Evolutionary conservation across 2,888 invertebrate genomes (phyloP).

Genomic region (Brachypalpus laphriformis): DNA sequence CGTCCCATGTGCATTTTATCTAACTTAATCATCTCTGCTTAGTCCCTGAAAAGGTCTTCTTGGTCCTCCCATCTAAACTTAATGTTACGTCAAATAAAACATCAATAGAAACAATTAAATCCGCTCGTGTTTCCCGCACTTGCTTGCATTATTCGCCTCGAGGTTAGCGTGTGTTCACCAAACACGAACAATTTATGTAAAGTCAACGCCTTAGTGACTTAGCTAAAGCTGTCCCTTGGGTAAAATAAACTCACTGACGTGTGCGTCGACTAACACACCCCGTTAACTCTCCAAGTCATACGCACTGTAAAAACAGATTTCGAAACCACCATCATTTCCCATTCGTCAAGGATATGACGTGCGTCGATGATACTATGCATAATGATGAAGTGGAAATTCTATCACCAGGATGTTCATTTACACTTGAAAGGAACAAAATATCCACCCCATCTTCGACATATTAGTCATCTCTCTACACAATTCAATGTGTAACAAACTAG

Average conservation of each 20-base stretch:
- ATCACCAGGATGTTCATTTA: conserved; percentile 40
- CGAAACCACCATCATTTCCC: conserved; percentile 42
- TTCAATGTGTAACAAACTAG: conserved; percentile 17
- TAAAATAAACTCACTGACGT: conserved; percentile 53
- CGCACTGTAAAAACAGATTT: conserved; percentile 62
- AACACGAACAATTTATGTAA: conserved; percentile 65
- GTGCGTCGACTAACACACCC: conserved; percentile 36
- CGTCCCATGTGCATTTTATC: conserved; percentile 24
- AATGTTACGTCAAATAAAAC: conserved; percentile 63
- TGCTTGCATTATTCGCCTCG: conserved; percentile 34
- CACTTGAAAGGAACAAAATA: not conserved
- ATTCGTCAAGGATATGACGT: conserved; percentile 52
- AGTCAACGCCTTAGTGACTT: conserved; percentile 73
- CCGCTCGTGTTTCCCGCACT: conserved; percentile 21
- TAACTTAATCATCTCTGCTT: not conserved
- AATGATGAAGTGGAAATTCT: conserved; percentile 49
- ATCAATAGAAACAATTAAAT: conserved; percentile 65
- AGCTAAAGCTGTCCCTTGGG: conserved; percentile 70
- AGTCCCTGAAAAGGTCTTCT: not conserved
- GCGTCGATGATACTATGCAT: conserved; percentile 34
- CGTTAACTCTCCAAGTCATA: conserved; percentile 28
- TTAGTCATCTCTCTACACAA: conserved; percentile 55
- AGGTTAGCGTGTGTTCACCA: conserved; percentile 42
- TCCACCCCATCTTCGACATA: conserved; percentile 45
- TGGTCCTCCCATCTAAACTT: not conserved